Percentiles rank a stretch among this genome's conserved stretches.
phyloP scores from a whole-genome alignment of 2,797 vertebrate genomes.

The Xiphophorus birchmanni region DNA sequence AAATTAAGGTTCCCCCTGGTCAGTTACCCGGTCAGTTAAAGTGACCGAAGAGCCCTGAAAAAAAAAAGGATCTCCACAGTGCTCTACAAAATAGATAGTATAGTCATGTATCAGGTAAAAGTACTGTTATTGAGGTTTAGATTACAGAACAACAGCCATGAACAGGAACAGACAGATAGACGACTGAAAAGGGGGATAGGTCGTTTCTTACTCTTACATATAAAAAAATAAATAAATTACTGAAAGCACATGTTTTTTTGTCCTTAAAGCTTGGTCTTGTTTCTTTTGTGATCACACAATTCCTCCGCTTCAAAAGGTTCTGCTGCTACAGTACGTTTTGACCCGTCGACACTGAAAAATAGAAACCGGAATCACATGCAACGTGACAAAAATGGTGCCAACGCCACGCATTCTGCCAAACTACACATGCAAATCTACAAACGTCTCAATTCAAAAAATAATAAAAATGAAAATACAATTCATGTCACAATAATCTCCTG shows the following conservation, averaged over 20 bases:
- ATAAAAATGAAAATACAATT: not conserved
- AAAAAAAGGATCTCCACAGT: slow-evolving; percentile 70
- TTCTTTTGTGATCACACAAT: slow-evolving; percentile 52
- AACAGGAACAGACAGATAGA: slow-evolving; percentile 26
- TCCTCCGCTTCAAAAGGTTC: slow-evolving; percentile 68
- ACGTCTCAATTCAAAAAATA: not conserved
- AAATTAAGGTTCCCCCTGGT: slow-evolving; percentile 9
- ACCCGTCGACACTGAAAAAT: slow-evolving; percentile 19
- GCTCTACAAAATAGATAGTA: slow-evolving; percentile 61
- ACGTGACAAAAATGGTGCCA: slow-evolving; percentile 16
- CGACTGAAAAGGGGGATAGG: slow-evolving; percentile 17
- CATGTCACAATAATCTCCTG: not conserved
- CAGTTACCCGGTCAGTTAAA: slow-evolving; percentile 2
- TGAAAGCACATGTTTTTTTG: slow-evolving; percentile 64
- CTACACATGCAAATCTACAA: slow-evolving; percentile 4
- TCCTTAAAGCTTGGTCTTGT: slow-evolving; percentile 70
- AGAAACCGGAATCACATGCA: slow-evolving; percentile 36
- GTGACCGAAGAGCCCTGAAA: slow-evolving; percentile 23
- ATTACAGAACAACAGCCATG: slow-evolving; percentile 23
- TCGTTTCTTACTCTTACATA: slow-evolving; percentile 13
- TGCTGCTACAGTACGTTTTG: slow-evolving; percentile 73
- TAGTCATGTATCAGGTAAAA: slow-evolving; percentile 40
- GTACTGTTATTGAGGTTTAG: slow-evolving; percentile 56
- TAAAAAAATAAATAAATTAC: slow-evolving; percentile 29
- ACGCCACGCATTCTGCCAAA: not conserved